Evolutionary conservation across 2,888 invertebrate genomes (phyloP).

Genomic region (Rhorus exstirpatorius): DNA sequence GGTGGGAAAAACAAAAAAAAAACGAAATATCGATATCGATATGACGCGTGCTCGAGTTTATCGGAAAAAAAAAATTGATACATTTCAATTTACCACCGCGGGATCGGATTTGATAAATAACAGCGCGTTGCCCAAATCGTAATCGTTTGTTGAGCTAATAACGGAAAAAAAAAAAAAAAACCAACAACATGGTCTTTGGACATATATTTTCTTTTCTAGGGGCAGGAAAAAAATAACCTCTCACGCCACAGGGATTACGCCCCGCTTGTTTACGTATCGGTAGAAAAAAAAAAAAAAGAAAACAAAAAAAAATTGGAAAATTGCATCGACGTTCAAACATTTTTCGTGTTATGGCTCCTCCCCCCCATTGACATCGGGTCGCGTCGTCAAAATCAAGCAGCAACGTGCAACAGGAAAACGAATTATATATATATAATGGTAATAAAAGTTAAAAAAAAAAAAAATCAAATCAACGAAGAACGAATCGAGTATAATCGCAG

Average conservation of each 20-base stretch:
- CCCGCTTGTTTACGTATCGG: background rate
- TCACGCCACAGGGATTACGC: too few relatives aligned
- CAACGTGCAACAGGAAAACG: constrained; percentile 8
- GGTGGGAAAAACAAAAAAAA: background rate
- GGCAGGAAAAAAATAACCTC: too few relatives aligned
- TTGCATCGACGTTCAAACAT: background rate
- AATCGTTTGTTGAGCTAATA: constrained; percentile 28
- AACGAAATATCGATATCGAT: constrained; percentile 5
- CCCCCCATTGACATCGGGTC: too few relatives aligned
- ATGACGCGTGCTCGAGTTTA: constrained; percentile 12
- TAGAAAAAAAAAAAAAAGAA: background rate
- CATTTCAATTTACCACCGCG: constrained; percentile 25
- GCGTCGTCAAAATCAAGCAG: constrained; percentile 1
- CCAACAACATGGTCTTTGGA: constrained; percentile 28
- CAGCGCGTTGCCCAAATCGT: constrained; percentile 5
- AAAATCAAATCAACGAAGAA: constrained; percentile 2
- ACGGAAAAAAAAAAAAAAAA: constrained; percentile 30
- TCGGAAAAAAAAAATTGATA: background rate
- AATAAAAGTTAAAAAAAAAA: constrained; percentile 9
- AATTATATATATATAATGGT: constrained; percentile 19
- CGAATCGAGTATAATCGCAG: constrained; percentile 29
- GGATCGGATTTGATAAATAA: constrained; percentile 23
- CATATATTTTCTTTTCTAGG: too few relatives aligned
- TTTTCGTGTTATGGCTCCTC: too few relatives aligned
- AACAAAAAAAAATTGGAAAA: constrained; percentile 12